Evolutionary conservation across 2,113 vertebrate genomes (phyloP).

Genomic region (Zonotrichia leucophrys): DNA sequence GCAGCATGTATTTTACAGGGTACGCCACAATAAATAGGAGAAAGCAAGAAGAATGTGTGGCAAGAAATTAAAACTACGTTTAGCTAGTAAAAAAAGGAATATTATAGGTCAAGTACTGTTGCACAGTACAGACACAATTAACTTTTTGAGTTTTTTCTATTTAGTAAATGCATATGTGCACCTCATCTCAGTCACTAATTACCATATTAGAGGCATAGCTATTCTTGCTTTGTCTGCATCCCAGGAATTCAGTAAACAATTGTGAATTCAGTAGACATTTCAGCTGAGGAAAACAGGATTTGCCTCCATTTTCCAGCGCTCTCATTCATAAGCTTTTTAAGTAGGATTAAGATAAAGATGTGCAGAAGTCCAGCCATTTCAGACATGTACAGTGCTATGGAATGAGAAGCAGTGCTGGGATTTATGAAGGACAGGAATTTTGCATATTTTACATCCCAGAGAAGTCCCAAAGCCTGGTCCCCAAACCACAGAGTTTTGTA

Average conservation of each 20-base stretch:
- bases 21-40: not conserved
- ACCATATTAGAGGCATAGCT: not conserved
- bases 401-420: not conserved
- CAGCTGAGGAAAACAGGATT: not conserved
- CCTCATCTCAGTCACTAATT: not conserved
- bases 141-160: not conserved
- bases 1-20: not conserved
- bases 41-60: not conserved
- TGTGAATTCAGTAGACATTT: not conserved
- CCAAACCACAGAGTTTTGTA: not conserved
- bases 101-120: not conserved
- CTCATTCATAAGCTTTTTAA: conserved; percentile 3
- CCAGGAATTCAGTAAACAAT: not conserved
- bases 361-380: not conserved
- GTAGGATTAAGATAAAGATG: not conserved
- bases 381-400: not conserved
- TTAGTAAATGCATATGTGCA: not conserved
- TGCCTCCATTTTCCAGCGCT: not conserved
- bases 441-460: not conserved
- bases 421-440: not conserved
- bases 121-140: not conserved
- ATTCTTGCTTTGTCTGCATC: not conserved
- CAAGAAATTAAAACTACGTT: not conserved
- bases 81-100: not conserved
- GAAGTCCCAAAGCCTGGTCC: not conserved